Base-by-base conservation (phyloP, 2,113 vertebrate genomes). In the Ariopsis seemanni region DNA sequence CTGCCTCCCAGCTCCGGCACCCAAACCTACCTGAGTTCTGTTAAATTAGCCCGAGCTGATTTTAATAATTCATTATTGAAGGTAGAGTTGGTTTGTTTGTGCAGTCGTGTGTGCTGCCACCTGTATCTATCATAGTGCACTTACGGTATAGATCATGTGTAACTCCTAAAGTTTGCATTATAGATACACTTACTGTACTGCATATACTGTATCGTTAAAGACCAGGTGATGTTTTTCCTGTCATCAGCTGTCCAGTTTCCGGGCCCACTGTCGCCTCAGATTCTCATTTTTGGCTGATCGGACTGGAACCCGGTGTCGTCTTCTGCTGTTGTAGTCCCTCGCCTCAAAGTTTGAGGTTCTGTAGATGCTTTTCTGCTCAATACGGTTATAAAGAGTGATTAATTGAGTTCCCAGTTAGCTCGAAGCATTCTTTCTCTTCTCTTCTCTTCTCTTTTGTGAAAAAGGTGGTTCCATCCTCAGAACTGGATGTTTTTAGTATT, bases 21-120 rank as follows among this genome's bases (percentile, higher is more conserved):
- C 50, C 52, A 67, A 74, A 87, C 85, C 84, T 74, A 25, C 60
- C 53, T 8, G 20, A 78, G 60, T 65, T 82, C 71, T 69, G 85
- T 77, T 83, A 83, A 78, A 86, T 78, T 84, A 88, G 83, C 85
- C 74, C 63, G 83, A 86, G 30, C 18, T 88, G 85, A 88, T 89
- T 91, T 91, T 86, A 91, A 91, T 91, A 88, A 91, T 88, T 89
- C 85, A 91, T 88, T 86, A 57, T 34, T 60, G 81, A 57, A 53
- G 85, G 71, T 84, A 84, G 71, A 62, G 82, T 77, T 85, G 48
- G 53, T 71, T 60, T 89, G 85, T 85, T 67, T 71, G 75, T 80
- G 62, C n/a, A 10, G 74, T 69, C 53, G 74, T 79, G 78, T n/a
- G 63, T 42, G 74, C 52, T 30, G 74, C 34, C 25, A 25, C 10